These are phyloP conservation scores for Sebastiscus albofasciatus DNA, from an alignment of 2,797 vertebrate genomes.

Conservation along the genomic window DNA sequence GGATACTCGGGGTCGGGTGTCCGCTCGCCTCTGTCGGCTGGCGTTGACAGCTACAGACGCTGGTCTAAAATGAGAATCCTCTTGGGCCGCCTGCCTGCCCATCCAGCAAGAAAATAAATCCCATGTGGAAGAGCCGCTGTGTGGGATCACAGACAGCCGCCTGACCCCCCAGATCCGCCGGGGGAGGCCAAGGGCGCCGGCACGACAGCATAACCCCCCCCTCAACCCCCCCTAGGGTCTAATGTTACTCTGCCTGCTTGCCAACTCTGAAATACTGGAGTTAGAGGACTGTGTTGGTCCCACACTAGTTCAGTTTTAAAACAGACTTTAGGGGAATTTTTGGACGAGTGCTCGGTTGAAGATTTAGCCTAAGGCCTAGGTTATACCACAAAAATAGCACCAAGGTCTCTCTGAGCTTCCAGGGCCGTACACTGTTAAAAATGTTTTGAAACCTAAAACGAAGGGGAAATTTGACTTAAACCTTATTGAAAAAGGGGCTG, in stretches of 20 bases:
- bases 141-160: conserved; percentile 86
- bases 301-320: conserved; percentile 52
- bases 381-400: conserved; percentile 58
- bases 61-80: conserved; percentile 86
- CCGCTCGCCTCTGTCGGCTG: conserved; percentile 81
- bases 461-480: conserved; percentile 46
- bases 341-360: conserved; percentile 32
- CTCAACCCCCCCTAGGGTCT: conserved; percentile 69
- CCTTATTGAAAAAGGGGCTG: conserved; percentile 20
- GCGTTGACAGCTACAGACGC: conserved; percentile 86
- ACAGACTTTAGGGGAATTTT: conserved; percentile 47
- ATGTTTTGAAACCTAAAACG: conserved; percentile 51
- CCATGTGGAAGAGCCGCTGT: conserved; percentile 83
- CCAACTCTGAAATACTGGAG: conserved; percentile 72
- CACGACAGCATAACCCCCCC: conserved; percentile 77
- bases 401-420: conserved; percentile 31
- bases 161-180: conserved; percentile 83
- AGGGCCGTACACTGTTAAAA: conserved; percentile 38
- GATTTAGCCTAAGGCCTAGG: conserved; percentile 55
- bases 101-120: conserved; percentile 86
- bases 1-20: conserved; percentile 80
- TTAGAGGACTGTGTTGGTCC: conserved; percentile 53
- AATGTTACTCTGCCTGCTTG: conserved; percentile 80
- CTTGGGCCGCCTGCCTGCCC: conserved; percentile 82
- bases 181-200: conserved; percentile 84